Conservation (phyloP, 2,888 invertebrate genomes). For the Noctua pronuba region DNA sequence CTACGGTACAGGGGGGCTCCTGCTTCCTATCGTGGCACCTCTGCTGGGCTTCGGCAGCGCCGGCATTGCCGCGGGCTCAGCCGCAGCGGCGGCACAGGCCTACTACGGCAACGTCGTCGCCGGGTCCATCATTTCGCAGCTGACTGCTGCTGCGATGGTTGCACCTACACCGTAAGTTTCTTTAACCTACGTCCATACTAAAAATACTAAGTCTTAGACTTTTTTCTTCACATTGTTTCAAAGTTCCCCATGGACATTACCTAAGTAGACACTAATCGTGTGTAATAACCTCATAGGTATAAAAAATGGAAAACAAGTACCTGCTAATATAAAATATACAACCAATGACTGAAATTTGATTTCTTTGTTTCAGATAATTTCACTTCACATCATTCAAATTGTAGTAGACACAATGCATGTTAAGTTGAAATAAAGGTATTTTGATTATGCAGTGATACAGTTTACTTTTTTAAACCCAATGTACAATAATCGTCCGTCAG, state of each 20-base stretch:
- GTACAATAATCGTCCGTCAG: not conserved
- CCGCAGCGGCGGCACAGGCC: conserved; percentile 82
- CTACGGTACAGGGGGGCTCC: conserved; percentile 79
- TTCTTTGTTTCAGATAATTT: conserved; percentile 57
- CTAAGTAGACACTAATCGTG: no score
- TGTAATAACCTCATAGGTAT: not conserved
- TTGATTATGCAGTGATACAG: not conserved
- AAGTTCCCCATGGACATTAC: not conserved
- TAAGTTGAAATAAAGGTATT: conserved; percentile 40
- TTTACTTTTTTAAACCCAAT: not conserved
- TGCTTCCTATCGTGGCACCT: conserved; percentile 75
- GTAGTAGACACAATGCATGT: not conserved
- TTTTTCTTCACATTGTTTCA: not conserved
- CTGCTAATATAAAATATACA: not conserved
- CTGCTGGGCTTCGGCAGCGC: conserved; percentile 79
- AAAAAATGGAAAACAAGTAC: not conserved
- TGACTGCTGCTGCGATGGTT: conserved; percentile 82
- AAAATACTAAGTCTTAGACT: not conserved
- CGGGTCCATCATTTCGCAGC: conserved; percentile 79
- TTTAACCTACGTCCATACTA: not conserved
- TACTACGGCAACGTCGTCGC: conserved; percentile 81
- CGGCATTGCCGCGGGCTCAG: conserved; percentile 79
- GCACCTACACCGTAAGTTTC: conserved; percentile 81
- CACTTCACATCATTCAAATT: conserved; percentile 16
- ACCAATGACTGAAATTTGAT: not conserved